A percentile compares a stretch with the other conserved stretches of the same genome.
These are phyloP conservation scores for Mythimna impura DNA, from an alignment of 2,888 invertebrate genomes.

Conservation along the genomic window DNA sequence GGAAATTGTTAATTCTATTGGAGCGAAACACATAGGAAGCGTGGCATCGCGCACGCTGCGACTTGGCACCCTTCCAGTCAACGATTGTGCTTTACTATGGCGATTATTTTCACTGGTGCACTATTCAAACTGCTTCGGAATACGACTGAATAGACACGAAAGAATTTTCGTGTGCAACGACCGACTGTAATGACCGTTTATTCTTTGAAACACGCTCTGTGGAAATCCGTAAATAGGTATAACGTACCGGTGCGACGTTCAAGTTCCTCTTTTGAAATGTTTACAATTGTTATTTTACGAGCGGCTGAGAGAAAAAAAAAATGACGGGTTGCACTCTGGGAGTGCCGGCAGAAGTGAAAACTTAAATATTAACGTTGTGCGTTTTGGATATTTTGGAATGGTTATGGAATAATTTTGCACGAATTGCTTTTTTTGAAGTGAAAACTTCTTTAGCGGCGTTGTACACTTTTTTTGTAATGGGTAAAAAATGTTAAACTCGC, in stretches of 20 bases:
- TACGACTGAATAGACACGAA: slow-evolving; percentile 81
- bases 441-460: too few relatives aligned
- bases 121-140: slow-evolving; percentile 80
- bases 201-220: slow-evolving; percentile 69
- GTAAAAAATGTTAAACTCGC: too few relatives aligned
- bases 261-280: slow-evolving; percentile 55
- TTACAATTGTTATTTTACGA: slow-evolving; percentile 61
- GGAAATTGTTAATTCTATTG: slow-evolving; percentile 87
- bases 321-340: too few relatives aligned
- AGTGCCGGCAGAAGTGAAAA: too few relatives aligned
- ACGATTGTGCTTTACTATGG: slow-evolving; percentile 84
- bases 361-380: too few relatives aligned
- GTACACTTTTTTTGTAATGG: too few relatives aligned
- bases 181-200: slow-evolving; percentile 80
- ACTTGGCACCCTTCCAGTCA: slow-evolving; percentile 85
- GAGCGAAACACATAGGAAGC: slow-evolving; percentile 84
- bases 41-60: slow-evolving; percentile 72
- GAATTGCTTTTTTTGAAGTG: too few relatives aligned
- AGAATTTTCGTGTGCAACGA: slow-evolving; percentile 79
- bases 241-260: slow-evolving; percentile 53
- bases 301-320: slow-evolving; percentile 33
- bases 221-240: slow-evolving; percentile 66
- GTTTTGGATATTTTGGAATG: too few relatives aligned
- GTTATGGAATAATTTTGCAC: too few relatives aligned
- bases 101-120: slow-evolving; percentile 84